Evolutionary conservation across 2,888 invertebrate genomes (phyloP).

Genomic region (Leptothorax acervorum): DNA sequence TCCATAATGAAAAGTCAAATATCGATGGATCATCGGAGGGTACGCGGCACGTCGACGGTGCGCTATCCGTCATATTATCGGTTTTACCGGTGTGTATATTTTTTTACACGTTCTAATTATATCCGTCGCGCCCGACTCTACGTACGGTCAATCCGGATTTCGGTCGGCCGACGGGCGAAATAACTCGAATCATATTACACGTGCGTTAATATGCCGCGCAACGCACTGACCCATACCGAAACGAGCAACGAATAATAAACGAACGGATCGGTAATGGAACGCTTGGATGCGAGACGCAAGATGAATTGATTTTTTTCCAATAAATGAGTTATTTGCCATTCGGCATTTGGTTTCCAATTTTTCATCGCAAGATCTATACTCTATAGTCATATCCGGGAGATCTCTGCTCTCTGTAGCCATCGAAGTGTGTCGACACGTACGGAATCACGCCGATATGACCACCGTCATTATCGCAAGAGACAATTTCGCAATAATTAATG

Average conservation of each 20-base stretch:
- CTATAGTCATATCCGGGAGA: background rate
- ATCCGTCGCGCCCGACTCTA: conserved; percentile 30
- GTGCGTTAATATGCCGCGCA: conserved; percentile 57
- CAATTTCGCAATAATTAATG: background rate
- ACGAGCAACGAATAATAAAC: conserved; percentile 56
- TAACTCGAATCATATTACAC: conserved; percentile 64
- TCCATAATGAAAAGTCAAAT: conserved; percentile 33
- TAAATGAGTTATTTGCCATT: conserved; percentile 32
- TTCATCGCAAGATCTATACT: background rate
- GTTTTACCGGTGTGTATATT: conserved; percentile 51
- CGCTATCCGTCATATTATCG: conserved; percentile 46
- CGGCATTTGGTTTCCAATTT: conserved; percentile 8
- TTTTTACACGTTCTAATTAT: conserved; percentile 58
- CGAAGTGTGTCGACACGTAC: background rate
- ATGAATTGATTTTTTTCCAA: conserved; percentile 45
- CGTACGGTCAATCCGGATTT: conserved; percentile 50
- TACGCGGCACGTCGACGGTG: background rate
- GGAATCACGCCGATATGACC: background rate
- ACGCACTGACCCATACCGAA: conserved; percentile 51
- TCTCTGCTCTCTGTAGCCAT: background rate
- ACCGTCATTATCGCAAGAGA: background rate
- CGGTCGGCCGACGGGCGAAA: conserved; percentile 41
- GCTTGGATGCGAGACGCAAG: conserved; percentile 40
- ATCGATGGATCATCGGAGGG: conserved; percentile 41
- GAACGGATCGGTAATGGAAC: conserved; percentile 51